Conservation (phyloP, 1,140 invertebrate species). For the Galleria mellonella region DNA sequence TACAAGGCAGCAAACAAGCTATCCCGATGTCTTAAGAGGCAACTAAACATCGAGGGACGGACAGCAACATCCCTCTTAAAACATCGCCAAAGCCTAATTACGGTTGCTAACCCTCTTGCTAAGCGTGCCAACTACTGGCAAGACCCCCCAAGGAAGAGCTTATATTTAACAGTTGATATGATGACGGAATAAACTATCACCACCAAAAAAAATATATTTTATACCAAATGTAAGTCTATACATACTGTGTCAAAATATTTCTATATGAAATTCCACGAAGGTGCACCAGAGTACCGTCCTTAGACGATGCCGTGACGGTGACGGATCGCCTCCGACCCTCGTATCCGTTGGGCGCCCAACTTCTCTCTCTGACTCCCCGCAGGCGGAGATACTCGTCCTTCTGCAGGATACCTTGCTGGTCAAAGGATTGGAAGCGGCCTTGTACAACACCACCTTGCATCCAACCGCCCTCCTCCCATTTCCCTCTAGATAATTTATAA, state of each 20-base stretch:
- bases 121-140: too few relatives aligned
- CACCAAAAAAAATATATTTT: too few relatives aligned
- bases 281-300: conserved; percentile 60
- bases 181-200: too few relatives aligned
- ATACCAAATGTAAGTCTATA: too few relatives aligned
- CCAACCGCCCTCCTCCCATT: conserved; percentile 39
- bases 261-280: conserved; percentile 49
- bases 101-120: too few relatives aligned
- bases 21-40: too few relatives aligned
- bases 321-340: conserved; percentile 38
- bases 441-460: conserved; percentile 48
- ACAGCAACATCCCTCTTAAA: too few relatives aligned
- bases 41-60: too few relatives aligned
- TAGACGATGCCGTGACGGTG: conserved; percentile 39
- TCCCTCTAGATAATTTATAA: conserved; percentile 27
- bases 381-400: conserved; percentile 57
- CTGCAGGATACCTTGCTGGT: conserved; percentile 26
- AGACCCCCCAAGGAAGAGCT: too few relatives aligned
- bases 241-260: conserved; percentile 60
- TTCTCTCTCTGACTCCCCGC: conserved; percentile 69
- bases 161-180: too few relatives aligned
- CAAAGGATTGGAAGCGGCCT: conserved; percentile 38
- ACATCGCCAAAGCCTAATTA: too few relatives aligned
- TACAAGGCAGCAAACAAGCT: too few relatives aligned
- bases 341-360: conserved; percentile 26